phyloP scores from a whole-genome alignment of 2,888 invertebrate genomes.

The Drosophila pseudotalamancana region DNA sequence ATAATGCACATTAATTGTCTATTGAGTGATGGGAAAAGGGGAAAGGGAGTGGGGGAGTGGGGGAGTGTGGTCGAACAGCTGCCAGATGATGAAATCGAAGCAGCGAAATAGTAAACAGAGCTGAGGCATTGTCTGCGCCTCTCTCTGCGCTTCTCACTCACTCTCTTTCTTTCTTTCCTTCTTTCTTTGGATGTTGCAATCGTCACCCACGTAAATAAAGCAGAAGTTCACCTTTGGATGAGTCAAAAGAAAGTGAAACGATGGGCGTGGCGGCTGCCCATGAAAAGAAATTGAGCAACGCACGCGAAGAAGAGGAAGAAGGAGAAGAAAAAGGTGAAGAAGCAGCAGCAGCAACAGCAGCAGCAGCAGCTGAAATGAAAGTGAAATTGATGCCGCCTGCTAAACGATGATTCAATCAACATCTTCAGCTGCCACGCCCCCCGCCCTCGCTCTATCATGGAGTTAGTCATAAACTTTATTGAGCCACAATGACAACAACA shows the following conservation, averaged over 20 bases:
- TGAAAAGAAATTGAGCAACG: constrained; percentile 62
- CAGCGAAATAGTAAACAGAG: constrained; percentile 41
- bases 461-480: constrained; percentile 49
- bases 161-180: background rate
- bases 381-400: constrained; percentile 58
- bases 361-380: constrained; percentile 59
- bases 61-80: constrained; percentile 10
- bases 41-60: background rate
- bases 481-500: constrained; percentile 18
- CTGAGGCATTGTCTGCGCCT: constrained; percentile 51
- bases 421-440: constrained; percentile 38
- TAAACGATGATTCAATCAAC: constrained; percentile 68
- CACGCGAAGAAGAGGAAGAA: constrained; percentile 6
- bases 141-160: background rate
- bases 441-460: constrained; percentile 29
- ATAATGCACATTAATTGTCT: constrained; percentile 75
- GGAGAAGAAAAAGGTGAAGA: too few relatives aligned
- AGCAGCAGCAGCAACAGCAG: background rate
- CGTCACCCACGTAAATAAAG: constrained; percentile 67
- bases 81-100: constrained; percentile 40
- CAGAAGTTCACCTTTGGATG: constrained; percentile 24
- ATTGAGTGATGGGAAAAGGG: background rate
- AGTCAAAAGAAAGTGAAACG: constrained; percentile 63
- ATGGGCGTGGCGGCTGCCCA: constrained; percentile 58
- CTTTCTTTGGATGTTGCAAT: constrained; percentile 55